Conservation (phyloP, 2,888 invertebrate genomes). For the Gisinianus flammeolus region DNA sequence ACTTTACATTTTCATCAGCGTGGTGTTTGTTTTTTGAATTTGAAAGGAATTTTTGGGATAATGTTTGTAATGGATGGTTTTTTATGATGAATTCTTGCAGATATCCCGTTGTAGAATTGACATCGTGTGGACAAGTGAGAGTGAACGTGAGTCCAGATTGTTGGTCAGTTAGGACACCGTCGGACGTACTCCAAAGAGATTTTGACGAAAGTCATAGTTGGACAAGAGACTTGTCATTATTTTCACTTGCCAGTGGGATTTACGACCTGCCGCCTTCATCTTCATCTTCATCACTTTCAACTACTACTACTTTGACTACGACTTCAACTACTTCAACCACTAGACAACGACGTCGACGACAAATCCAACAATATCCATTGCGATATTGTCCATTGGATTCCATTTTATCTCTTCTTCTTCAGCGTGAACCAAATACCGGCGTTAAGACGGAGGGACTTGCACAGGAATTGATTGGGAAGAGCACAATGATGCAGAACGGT, state of each 20-base stretch:
- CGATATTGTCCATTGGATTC: not conserved
- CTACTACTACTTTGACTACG: not conserved
- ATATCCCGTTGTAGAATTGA: constrained; percentile 26
- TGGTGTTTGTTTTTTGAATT: too few relatives aligned
- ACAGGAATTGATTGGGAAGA: constrained; percentile 1
- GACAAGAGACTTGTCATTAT: not conserved
- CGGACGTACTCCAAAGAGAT: not conserved
- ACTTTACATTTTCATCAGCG: too few relatives aligned
- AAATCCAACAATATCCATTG: not conserved
- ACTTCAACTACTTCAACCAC: not conserved
- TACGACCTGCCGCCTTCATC: not conserved
- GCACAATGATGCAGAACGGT: constrained; percentile 79
- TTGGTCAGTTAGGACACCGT: not conserved
- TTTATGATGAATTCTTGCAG: constrained; percentile 15
- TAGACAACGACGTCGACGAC: not conserved
- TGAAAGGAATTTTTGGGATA: not conserved
- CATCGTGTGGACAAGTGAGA: constrained; percentile 17
- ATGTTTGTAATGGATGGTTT: not conserved
- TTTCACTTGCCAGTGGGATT: not conserved
- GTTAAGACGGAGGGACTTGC: not conserved
- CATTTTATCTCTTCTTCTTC: not conserved
- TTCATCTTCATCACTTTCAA: not conserved
- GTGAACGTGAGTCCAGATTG: constrained; percentile 17
- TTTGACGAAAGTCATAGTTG: not conserved
- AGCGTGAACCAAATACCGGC: not conserved